Evolutionary conservation across 2,797 vertebrate genomes (phyloP).

Genomic region (Apodemus agrarius): DNA sequence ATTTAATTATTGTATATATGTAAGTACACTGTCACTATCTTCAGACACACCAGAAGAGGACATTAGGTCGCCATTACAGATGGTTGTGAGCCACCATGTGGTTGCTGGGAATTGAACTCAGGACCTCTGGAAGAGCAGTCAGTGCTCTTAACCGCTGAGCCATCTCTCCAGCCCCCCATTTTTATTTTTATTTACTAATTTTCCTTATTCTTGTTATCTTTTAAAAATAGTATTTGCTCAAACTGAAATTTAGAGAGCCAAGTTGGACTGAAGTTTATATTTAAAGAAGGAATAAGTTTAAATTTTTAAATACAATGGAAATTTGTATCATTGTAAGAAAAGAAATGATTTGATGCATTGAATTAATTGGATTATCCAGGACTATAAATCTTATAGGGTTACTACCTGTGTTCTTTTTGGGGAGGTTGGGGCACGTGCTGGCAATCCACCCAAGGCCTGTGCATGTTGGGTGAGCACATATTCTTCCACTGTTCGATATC

Average conservation of each 20-base stretch:
- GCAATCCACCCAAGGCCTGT: not conserved
- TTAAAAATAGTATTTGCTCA: constrained; percentile 53
- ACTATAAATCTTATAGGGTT: constrained; percentile 11
- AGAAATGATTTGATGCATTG: constrained; percentile 29
- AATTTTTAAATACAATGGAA: constrained; percentile 46
- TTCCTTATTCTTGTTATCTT: constrained; percentile 25
- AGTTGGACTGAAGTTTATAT: constrained; percentile 12
- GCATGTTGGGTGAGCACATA: not conserved
- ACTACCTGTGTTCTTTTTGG: constrained; percentile 10
- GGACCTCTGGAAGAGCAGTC: too few relatives aligned
- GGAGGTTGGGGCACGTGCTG: not conserved
- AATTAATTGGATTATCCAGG: constrained; percentile 31
- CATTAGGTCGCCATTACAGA: too few relatives aligned
- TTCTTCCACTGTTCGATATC: not conserved
- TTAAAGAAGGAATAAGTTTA: constrained; percentile 64
- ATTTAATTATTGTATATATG: too few relatives aligned
- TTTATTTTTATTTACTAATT: not conserved
- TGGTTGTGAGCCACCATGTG: too few relatives aligned
- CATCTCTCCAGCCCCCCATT: too few relatives aligned
- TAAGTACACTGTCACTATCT: too few relatives aligned
- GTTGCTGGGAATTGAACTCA: too few relatives aligned
- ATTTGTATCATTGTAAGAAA: constrained; percentile 23
- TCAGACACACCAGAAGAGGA: too few relatives aligned
- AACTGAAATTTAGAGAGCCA: constrained; percentile 20
- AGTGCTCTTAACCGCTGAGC: too few relatives aligned